These are phyloP conservation scores for Arctopsyche grandis DNA, from an alignment of 1,140 invertebrate species.

Conservation along the genomic window DNA sequence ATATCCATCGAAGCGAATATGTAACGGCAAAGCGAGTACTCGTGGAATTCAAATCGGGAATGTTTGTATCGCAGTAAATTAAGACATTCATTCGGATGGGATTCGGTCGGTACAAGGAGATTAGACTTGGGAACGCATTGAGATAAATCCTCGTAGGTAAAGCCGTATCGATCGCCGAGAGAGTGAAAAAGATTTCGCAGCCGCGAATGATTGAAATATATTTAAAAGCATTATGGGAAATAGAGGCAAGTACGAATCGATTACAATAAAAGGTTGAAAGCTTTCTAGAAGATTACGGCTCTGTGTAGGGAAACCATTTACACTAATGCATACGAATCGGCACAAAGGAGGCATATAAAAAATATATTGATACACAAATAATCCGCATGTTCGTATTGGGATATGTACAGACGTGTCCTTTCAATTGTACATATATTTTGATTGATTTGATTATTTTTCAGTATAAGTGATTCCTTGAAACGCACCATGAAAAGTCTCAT, in stretches of 20 bases:
- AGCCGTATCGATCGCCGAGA: conserved; percentile 37
- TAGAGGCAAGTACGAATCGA: conserved; percentile 51
- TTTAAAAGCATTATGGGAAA: conserved; percentile 50
- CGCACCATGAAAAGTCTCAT: too few species aligned
- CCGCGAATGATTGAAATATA: conserved; percentile 51
- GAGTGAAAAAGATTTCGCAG: conserved; percentile 34
- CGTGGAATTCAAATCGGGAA: neutral
- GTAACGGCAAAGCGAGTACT: neutral
- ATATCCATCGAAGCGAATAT: neutral
- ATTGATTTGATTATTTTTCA: too few species aligned
- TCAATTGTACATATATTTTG: too few species aligned
- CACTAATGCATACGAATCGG: conserved; percentile 44
- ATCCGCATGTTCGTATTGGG: too few species aligned
- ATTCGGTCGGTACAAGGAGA: conserved; percentile 37
- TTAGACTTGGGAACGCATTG: conserved; percentile 32
- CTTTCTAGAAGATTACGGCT: conserved; percentile 52
- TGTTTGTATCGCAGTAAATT: conserved; percentile 34
- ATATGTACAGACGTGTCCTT: too few species aligned
- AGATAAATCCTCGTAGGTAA: conserved; percentile 21
- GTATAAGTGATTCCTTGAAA: too few species aligned
- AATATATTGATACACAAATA: neutral
- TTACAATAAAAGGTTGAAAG: conserved; percentile 54
- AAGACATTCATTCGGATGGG: conserved; percentile 13
- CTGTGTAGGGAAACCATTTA: conserved; percentile 48
- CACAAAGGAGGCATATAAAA: neutral